Percentiles rank a stretch among this genome's conserved stretches.
These are phyloP conservation scores for Heliopora coerulea DNA, from an alignment of 92 coral and sea anemone genomes.

Conservation along the genomic window DNA sequence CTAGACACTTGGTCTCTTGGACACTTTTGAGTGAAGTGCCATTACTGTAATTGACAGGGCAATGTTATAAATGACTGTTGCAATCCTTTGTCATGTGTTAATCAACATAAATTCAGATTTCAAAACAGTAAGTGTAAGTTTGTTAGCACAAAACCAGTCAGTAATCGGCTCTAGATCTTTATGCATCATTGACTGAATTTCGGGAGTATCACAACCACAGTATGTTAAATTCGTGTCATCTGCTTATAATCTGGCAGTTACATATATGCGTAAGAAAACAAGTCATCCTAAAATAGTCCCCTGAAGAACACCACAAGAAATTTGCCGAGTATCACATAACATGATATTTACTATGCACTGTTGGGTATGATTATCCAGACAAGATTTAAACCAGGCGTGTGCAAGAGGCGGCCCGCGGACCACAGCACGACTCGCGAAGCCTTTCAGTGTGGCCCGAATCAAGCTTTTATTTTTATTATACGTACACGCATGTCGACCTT, in stretches of 20 bases:
- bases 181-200: slow-evolving; percentile 11
- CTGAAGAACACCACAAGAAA: too few species aligned
- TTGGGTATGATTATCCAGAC: too few species aligned
- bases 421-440: too few species aligned
- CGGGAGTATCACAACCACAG: slow-evolving; percentile 18
- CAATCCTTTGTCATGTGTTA: slow-evolving; percentile 29
- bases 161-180: slow-evolving; percentile 13
- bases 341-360: too few species aligned
- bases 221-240: slow-evolving; percentile 29
- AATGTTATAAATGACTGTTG: slow-evolving; percentile 2
- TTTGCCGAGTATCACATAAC: too few species aligned
- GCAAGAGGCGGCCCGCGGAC: too few species aligned
- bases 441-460: too few species aligned
- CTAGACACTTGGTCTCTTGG: too few species aligned
- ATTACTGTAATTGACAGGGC: background rate
- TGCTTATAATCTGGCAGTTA: slow-evolving; percentile 29
- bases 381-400: too few species aligned
- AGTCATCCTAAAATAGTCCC: slow-evolving; percentile 10
- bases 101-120: slow-evolving; percentile 25
- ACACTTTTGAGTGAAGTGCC: too few species aligned
- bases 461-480: too few species aligned
- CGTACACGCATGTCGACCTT: too few species aligned
- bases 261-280: slow-evolving; percentile 10
- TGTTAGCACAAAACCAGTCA: slow-evolving; percentile 10
- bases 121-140: slow-evolving; percentile 32